Evolutionary conservation across 2,797 vertebrate genomes (phyloP), one percentile per base, ranked within the genome.

Genomic region (Brachyrhaphis roseni): DNA sequence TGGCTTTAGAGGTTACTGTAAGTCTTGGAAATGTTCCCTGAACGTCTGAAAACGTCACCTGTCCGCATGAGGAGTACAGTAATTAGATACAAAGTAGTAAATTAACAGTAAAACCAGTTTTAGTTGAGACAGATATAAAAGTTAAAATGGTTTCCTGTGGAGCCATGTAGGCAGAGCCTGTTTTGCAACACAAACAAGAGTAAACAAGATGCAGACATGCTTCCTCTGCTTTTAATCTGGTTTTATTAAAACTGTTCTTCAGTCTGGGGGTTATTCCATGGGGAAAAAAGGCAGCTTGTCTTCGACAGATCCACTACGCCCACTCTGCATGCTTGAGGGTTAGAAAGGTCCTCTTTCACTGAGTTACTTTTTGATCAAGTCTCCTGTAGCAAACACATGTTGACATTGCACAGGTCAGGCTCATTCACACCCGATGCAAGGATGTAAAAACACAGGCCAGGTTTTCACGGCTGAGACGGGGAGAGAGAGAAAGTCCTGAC

Each of bases 161-260:
- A 70, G 87, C 78, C 72, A 55, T 1, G 82, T 88, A 84, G 84
- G 89, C 28, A n/a, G 91, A 86, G 78, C 82, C 89, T 46, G 78
- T 85, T 87, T 78, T 77, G 77, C 73, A 75, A 45, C 23, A 26
- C 78, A 72, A 84, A 90, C 91, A 90, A 82, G 49, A 39, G 82
- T 88, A 90, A 91, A 93, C 89, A 92, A 91, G 79, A 91, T 85
- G 78, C 83, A 87, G 84, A 87, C 79, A 85, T 72, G 75, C 87
- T 79, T 90, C 51, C 84, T 82, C 78, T 49, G 66, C 64, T 81
- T 91, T 86, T 72, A 73, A 47, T 47, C 55, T 62, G 43, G 36
- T 20, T 73, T 75, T 62, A 64, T 82, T 89, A 66, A 79, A 88
- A 78, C 75, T 53, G 79, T 6, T 0, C 8, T 51, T 41, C 62